These are phyloP conservation scores for Myanophis thanlyinensis DNA, from an alignment of 2,113 vertebrate species.

Conservation along the genomic window DNA sequence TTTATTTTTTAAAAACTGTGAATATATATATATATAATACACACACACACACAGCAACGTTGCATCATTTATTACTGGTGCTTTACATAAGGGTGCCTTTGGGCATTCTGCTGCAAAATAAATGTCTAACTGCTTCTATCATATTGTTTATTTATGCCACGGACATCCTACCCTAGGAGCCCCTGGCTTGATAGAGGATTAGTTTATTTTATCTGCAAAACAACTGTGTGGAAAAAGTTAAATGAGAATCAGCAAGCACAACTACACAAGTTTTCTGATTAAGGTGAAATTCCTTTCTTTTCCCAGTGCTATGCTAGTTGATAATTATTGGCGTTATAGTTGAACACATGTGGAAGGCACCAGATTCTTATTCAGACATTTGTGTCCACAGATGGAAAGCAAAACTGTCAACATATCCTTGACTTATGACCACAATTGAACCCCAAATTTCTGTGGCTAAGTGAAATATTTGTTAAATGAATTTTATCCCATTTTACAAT, in stretches of 20 bases:
- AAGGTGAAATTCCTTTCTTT: background rate
- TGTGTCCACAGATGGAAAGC: background rate
- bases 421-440: background rate
- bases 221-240: background rate
- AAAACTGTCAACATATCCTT: background rate
- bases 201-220: background rate
- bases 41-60: background rate
- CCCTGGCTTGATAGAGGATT: background rate
- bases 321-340: background rate
- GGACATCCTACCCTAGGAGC: background rate
- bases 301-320: background rate
- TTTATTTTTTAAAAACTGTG: background rate
- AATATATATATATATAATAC: background rate
- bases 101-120: background rate
- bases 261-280: background rate
- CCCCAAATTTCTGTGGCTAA: background rate
- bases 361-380: background rate
- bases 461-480: background rate
- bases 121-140: background rate
- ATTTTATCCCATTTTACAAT: background rate
- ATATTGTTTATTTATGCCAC: background rate
- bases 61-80: background rate
- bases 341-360: background rate
- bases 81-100: background rate
- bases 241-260: background rate